Base-by-base conservation (phyloP, 2,797 vertebrate species). In the Thripadectes ignobilis region DNA sequence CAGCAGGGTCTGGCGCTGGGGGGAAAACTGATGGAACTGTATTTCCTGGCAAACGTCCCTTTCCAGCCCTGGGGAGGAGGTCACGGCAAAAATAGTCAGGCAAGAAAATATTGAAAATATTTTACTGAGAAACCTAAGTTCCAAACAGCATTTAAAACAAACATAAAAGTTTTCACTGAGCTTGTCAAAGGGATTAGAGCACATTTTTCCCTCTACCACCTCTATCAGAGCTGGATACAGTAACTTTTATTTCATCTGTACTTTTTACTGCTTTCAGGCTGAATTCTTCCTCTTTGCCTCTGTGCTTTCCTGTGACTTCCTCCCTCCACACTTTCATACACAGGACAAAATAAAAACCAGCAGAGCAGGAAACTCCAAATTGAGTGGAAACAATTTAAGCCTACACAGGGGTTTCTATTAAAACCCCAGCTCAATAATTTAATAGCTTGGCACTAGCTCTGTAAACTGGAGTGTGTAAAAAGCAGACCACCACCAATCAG, bases 321-420 rank as follows among this genome's bases (percentile, higher is more conserved):
- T 75, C 85, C 55, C 63, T 94, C 90, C 72, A 76, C 1, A 11
- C 65, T 87, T 94, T 78, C 76, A 82, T 49, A 62, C 59, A 78
- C 0, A 0, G 48, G 61, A 89, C 89, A 75, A 94, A 85, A 92
- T 84, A 81, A 92, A 91, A 92, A 38, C 38, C 72, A 92, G 58
- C 73, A 75, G 85, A 93, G 48, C 75, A 93, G 93, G 94, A 95
- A 94, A 85, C 83, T 90, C 84, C 79, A 88, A 95, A 89, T 48
- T 79, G 77, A 51, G 84, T 92, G 84, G 94, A 95, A 95, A 92
- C 85, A 73, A 89, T 77, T 86, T 88, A 87, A 82, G 62, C 78
- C 59, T 90, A 84, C 72, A 39, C 49, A 87, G 84, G 85, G 77
- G 88, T 93, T 96, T 94, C 79, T 84, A 92, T 93, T 95, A 92